phyloP scores from a whole-genome alignment of 1,140 invertebrate genomes.

The Heliconius melpomene region DNA sequence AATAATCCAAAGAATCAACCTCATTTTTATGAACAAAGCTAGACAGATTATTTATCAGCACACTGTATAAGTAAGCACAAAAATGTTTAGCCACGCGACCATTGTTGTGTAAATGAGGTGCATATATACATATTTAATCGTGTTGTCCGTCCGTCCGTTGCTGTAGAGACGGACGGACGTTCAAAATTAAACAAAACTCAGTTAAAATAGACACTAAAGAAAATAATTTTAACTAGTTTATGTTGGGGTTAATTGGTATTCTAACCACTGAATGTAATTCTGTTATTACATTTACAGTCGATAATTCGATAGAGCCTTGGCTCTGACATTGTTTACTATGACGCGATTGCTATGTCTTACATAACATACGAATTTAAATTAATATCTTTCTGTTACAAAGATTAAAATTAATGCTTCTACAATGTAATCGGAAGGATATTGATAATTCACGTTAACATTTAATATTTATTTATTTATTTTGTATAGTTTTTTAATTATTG shows the following conservation, averaged over 20 bases:
- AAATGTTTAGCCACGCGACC: conserved; percentile 35
- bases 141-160: conserved; percentile 40
- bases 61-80: conserved; percentile 21
- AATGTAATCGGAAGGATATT: no score
- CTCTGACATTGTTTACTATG: conserved; percentile 42
- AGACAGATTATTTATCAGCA: conserved; percentile 20
- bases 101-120: conserved; percentile 37
- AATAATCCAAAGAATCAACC: conserved; percentile 15
- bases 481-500: no score
- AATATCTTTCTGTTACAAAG: background rate
- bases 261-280: conserved; percentile 24
- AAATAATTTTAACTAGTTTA: background rate
- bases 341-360: conserved; percentile 15
- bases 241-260: conserved; percentile 6
- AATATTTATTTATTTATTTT: no score
- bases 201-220: background rate
- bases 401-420: background rate
- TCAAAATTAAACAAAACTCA: background rate
- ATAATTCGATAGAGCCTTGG: conserved; percentile 47
- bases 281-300: conserved; percentile 40
- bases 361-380: background rate
- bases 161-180: conserved; percentile 22
- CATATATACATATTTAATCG: conserved; percentile 36
- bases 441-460: no score
- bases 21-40: conserved; percentile 23